Conservation (phyloP, 2,797 vertebrate species). For the Leptodactylus fallax region DNA sequence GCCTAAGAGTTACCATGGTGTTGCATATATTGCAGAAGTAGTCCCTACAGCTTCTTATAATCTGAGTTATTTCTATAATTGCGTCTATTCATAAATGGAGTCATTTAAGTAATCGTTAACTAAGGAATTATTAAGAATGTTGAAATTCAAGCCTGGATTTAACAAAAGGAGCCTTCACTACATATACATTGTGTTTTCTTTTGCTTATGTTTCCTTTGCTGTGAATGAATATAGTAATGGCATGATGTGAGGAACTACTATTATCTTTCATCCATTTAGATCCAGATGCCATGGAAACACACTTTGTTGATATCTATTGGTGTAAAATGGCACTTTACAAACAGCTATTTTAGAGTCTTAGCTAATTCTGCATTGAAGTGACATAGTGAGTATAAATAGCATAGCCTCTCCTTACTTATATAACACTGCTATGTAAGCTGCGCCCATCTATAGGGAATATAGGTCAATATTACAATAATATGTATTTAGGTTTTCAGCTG, state of each 20-base stretch:
- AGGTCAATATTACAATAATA: constrained; percentile 2
- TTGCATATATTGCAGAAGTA: neutral
- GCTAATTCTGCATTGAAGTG: neutral
- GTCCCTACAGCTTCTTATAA: neutral
- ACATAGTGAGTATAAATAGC: neutral
- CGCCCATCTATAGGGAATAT: neutral
- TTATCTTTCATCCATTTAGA: neutral
- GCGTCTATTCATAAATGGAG: neutral
- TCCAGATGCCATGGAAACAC: neutral
- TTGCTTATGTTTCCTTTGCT: neutral
- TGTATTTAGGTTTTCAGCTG: too few relatives aligned
- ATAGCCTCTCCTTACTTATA: neutral
- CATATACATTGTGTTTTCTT: neutral
- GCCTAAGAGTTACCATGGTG: neutral
- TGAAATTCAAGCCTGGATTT: neutral
- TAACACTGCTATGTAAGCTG: neutral
- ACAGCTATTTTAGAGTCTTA: neutral
- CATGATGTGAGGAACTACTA: neutral
- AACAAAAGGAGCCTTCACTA: neutral
- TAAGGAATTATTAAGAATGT: neutral
- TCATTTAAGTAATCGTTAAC: neutral
- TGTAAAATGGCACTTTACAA: neutral
- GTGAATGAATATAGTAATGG: neutral
- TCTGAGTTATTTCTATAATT: neutral
- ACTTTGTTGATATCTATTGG: neutral